Evolutionary conservation across 1,140 invertebrate species (phyloP), one percentile per base, ranked within the genome.

Genomic region (Drosophila dunni): DNA sequence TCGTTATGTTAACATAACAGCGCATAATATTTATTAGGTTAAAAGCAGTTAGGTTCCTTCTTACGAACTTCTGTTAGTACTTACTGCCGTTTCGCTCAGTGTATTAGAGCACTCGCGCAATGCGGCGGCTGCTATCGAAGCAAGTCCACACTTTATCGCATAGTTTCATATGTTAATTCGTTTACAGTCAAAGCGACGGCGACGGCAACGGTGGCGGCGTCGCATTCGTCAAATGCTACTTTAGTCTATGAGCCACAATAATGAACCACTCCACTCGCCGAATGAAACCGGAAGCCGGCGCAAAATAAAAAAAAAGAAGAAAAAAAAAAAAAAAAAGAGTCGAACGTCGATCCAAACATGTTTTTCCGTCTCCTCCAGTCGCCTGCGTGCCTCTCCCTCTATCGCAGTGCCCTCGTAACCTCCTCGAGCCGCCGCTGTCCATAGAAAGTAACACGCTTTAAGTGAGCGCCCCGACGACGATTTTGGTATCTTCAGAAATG

Each of bases 91-190:
- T 69, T 70, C 13, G 44, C 15, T 10, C 7, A 70, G 72, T 75
- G 72, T 58, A 70, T 11, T 36, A n/a, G 34, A 70, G 65, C 68
- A 79, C 61, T 81, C 74, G 75, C 71, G 54, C 76, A 74, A 75
- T 75, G 60, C 66, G 53, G 36, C 79, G 57, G 72, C 46, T 60
- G 79, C 75, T 81, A 86, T 81, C 82, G 34, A 42, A 62, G 65
- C 75, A 79, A 81, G 82, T 89, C 82, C 83, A 86, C 79, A 79
- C 82, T 88, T 83, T 83, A 88, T 86, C 83, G 79, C 76, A 88
- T 82, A 88, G 79, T 77, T 88, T 72, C 64, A 58, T 85, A 85
- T 86, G 82, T 77, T 83, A 86, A 86, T 86, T 86, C 63, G 66
- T 42, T 76, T 73, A 65, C 57, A 24, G 46, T 67, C 53, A 53